These are phyloP conservation scores for Bufo bufo DNA, from an alignment of 2,113 vertebrate species.

Conservation along the genomic window DNA sequence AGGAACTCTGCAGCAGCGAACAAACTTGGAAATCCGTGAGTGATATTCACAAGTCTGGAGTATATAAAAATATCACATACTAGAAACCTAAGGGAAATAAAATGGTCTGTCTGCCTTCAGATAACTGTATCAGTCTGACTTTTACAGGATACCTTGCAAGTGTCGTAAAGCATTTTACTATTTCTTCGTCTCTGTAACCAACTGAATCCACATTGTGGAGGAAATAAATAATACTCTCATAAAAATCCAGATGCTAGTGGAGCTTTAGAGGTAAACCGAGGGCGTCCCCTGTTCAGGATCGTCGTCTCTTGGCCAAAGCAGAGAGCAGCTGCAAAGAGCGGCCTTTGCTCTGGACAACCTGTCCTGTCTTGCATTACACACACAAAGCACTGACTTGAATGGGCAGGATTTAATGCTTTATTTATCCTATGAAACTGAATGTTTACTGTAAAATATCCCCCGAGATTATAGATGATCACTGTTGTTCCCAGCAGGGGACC, in stretches of 20 bases:
- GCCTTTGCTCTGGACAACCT: not conserved
- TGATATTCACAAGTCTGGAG: not conserved
- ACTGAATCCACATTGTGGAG: not conserved
- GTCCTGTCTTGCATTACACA: not conserved
- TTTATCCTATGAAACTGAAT: not conserved
- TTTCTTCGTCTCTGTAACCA: not conserved
- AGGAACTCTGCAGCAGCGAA: constrained; percentile 56
- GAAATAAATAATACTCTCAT: not conserved
- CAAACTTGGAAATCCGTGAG: constrained; percentile 62
- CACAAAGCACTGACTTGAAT: too few species aligned
- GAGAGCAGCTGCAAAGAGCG: not conserved
- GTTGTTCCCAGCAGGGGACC: too few species aligned
- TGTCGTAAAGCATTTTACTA: not conserved
- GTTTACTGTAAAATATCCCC: too few species aligned
- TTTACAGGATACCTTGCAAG: not conserved
- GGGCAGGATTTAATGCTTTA: too few species aligned
- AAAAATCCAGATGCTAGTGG: not conserved
- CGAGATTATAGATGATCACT: too few species aligned
- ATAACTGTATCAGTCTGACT: not conserved
- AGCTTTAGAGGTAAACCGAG: not conserved
- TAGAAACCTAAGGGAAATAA: not conserved
- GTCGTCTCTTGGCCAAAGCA: not conserved
- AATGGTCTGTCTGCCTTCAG: not conserved
- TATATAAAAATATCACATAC: not conserved
- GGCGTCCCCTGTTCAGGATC: not conserved